Percentiles rank a stretch among this genome's conserved stretches.
Evolutionary conservation across 2,797 vertebrate genomes (phyloP).

Genomic region (Scolopax bukidnonensis): DNA sequence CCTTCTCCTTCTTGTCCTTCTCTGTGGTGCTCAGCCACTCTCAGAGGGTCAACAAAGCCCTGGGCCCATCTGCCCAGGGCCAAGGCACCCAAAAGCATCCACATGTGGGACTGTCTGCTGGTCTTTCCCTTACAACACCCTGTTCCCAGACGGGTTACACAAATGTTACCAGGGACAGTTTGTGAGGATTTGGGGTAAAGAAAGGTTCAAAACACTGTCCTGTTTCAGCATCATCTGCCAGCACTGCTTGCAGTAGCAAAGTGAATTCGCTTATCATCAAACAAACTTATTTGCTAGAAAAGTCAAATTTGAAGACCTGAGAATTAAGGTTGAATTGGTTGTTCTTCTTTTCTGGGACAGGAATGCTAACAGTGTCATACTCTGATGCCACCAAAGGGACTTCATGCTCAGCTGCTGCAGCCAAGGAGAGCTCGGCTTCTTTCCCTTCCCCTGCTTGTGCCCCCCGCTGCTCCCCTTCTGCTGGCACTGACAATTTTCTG

Average conservation of each 20-base stretch:
- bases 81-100: not conserved
- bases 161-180: not conserved
- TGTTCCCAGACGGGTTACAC: not conserved
- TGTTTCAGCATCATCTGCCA: not conserved
- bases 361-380: not conserved
- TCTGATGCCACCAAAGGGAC: not conserved
- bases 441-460: not conserved
- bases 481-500: slow-evolving; percentile 24
- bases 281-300: not conserved
- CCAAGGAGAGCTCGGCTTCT: not conserved
- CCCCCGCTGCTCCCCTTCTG: not conserved
- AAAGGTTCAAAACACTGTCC: not conserved
- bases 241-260: not conserved
- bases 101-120: not conserved
- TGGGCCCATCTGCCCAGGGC: not conserved
- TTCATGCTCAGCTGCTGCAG: not conserved
- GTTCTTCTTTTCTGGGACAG: not conserved
- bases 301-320: not conserved
- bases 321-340: not conserved
- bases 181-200: not conserved
- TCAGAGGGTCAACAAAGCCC: not conserved
- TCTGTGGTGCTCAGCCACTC: not conserved
- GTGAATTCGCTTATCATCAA: not conserved
- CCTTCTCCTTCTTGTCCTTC: not conserved
- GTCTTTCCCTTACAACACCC: not conserved